Percentiles rank a stretch among this genome's conserved stretches.
These are phyloP conservation scores for Apomyelois bistriatella DNA, from an alignment of 2,888 invertebrate species.

Conservation along the genomic window DNA sequence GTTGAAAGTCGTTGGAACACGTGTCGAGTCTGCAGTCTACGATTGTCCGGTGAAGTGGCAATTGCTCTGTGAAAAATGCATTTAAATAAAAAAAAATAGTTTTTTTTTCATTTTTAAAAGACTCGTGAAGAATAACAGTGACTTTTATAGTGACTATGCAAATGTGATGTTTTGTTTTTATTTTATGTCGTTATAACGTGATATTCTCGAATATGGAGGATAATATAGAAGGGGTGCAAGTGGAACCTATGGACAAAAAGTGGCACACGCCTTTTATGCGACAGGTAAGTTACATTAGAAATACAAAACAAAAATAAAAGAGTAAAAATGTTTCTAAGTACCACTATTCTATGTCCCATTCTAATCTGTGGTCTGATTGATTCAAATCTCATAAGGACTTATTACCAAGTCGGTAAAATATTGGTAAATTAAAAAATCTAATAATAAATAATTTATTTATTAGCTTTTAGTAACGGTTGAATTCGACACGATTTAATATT, in stretches of 20 bases:
- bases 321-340: too few relatives aligned
- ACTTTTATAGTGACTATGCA: background rate
- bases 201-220: constrained; percentile 7
- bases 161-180: background rate
- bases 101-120: background rate
- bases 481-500: too few relatives aligned
- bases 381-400: too few relatives aligned
- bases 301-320: too few relatives aligned
- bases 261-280: constrained; percentile 36
- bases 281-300: constrained; percentile 27
- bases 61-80: background rate
- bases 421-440: too few relatives aligned
- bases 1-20: background rate
- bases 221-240: constrained; percentile 27
- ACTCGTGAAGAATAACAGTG: background rate
- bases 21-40: background rate
- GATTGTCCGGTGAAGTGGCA: background rate
- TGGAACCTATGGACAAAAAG: constrained; percentile 15
- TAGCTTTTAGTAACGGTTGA: too few relatives aligned
- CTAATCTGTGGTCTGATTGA: too few relatives aligned
- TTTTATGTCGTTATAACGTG: background rate
- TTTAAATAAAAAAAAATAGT: background rate
- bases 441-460: too few relatives aligned
- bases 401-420: too few relatives aligned
- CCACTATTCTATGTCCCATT: too few relatives aligned